Conservation (phyloP, 2,113 vertebrate genomes). For the Eptesicus fuscus region DNA sequence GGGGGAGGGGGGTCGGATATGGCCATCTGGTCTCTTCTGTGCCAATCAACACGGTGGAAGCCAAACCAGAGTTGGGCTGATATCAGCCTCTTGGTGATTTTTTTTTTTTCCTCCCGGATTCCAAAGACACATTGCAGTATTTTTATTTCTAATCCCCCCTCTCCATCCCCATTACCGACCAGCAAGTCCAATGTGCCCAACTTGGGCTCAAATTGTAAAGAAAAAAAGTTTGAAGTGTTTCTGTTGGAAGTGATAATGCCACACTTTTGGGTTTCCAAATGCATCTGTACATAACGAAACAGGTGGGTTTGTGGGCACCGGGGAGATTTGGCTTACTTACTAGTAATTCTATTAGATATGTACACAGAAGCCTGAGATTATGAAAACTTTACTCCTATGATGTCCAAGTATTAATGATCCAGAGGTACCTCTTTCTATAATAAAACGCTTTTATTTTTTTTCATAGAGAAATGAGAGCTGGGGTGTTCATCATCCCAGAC, state of each 20-base stretch:
- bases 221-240: background rate
- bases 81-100: background rate
- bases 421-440: background rate
- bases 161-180: background rate
- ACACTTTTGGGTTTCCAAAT: background rate
- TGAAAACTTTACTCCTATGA: background rate
- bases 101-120: background rate
- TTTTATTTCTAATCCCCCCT: background rate
- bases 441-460: background rate
- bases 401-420: conserved; percentile 15
- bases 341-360: background rate
- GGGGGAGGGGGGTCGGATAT: background rate
- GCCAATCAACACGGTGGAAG: background rate
- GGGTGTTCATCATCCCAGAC: background rate
- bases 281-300: background rate
- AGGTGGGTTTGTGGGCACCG: background rate
- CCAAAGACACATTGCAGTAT: background rate
- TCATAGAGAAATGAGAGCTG: background rate
- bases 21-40: conserved; percentile 19
- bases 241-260: background rate
- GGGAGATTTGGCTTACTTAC: background rate
- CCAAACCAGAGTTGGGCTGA: background rate
- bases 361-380: background rate
- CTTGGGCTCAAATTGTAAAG: background rate
- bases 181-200: background rate